These are phyloP conservation scores for Rhingia campestris DNA, from an alignment of 2,888 invertebrate genomes.

Conservation along the genomic window DNA sequence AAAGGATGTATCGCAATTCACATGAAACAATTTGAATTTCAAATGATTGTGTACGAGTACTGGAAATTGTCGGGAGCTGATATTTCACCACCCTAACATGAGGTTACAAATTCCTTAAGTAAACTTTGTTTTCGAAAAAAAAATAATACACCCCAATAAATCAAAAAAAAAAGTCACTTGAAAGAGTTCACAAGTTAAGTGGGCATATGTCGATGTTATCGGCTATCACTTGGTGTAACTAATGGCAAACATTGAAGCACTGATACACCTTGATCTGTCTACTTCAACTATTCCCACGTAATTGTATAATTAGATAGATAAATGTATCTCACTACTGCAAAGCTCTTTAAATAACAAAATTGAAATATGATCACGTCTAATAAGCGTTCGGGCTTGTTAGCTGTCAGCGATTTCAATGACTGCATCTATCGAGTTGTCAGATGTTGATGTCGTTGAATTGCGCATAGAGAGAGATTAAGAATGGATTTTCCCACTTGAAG, in stretches of 20 bases:
- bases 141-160: neutral
- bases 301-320: conserved; percentile 58
- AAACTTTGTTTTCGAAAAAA: neutral
- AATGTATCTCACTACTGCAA: conserved; percentile 30
- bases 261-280: conserved; percentile 54
- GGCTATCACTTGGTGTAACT: conserved; percentile 36
- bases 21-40: conserved; percentile 39
- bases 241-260: conserved; percentile 30
- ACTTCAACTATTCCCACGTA: conserved; percentile 35
- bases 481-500: conserved; percentile 11
- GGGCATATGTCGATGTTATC: conserved; percentile 30
- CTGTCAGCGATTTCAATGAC: conserved; percentile 60
- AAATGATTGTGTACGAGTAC: conserved; percentile 18
- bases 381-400: conserved; percentile 44
- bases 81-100: neutral
- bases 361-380: conserved; percentile 63
- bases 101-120: conserved; percentile 1
- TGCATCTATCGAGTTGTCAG: conserved; percentile 52
- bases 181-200: conserved; percentile 18
- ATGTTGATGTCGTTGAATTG: conserved; percentile 36
- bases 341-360: conserved; percentile 46
- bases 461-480: conserved; percentile 17
- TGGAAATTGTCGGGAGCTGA: neutral
- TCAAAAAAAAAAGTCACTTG: neutral
- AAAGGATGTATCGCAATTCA: conserved; percentile 13